phyloP scores from a whole-genome alignment of 1,140 invertebrate species.

The Penaeus vannamei region DNA sequence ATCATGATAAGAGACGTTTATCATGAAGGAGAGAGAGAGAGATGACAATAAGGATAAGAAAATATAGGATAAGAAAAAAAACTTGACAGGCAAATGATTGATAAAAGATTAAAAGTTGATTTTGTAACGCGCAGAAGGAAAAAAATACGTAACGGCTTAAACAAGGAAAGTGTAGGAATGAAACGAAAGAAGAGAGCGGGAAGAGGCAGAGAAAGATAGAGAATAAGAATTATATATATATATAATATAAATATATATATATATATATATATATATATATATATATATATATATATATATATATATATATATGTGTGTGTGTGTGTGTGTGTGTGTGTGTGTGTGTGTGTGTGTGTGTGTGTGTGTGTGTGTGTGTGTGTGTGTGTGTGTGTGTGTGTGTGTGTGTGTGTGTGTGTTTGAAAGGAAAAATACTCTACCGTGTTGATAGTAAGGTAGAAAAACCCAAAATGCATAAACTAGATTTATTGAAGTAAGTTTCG shows the following conservation, averaged over 20 bases:
- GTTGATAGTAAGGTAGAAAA: too few relatives aligned
- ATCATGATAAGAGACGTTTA: too few relatives aligned
- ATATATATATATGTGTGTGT: conserved; percentile 33
- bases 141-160: too few relatives aligned
- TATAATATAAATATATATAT: neutral
- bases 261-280: neutral
- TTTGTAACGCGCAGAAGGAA: too few relatives aligned
- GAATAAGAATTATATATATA: neutral
- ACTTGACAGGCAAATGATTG: too few relatives aligned
- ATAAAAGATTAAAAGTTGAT: too few relatives aligned
- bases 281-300: conserved; percentile 3
- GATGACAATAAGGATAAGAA: neutral
- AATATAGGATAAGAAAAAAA: neutral
- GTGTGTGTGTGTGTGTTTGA: neutral
- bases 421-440: too few relatives aligned
- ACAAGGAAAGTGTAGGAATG: neutral
- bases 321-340: neutral
- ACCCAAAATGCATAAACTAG: too few relatives aligned
- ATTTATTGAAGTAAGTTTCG: too few relatives aligned
- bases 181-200: too few relatives aligned
- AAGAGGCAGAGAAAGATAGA: neutral
- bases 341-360: neutral
- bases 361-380: too few relatives aligned
- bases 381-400: neutral
- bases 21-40: neutral